phyloP scores from a whole-genome alignment of 2,113 vertebrate species.

The Aphyosemion australe region DNA sequence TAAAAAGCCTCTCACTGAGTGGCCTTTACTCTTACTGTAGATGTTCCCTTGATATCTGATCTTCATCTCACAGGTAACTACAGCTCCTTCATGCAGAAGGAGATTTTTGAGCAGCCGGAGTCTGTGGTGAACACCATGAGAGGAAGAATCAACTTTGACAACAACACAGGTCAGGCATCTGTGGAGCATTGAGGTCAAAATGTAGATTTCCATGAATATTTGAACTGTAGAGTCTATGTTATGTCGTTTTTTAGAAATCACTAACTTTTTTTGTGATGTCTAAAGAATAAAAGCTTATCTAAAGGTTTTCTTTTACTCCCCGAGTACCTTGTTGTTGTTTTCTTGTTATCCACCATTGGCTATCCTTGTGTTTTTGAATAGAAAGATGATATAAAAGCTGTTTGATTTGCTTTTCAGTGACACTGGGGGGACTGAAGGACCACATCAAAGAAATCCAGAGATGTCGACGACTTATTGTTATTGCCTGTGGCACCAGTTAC shows the following conservation, averaged over 20 bases:
- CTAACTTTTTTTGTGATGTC: too few relatives aligned
- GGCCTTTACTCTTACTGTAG: conserved; percentile 2
- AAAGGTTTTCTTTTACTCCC: too few relatives aligned
- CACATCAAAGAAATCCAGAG: conserved; percentile 99
- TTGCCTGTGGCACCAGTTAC: conserved; percentile 96
- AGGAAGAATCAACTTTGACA: conserved; percentile 96
- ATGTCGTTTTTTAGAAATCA: too few relatives aligned
- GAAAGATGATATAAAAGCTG: conserved; percentile 18
- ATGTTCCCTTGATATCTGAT: conserved; percentile 38
- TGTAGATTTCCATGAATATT: not conserved
- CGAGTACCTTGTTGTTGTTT: too few relatives aligned
- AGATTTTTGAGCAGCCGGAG: conserved; percentile 98
- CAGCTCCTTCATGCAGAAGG: conserved; percentile 99
- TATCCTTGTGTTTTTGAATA: not conserved
- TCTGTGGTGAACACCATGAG: conserved; percentile 99
- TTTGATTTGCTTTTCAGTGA: conserved; percentile 80
- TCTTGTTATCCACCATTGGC: not conserved
- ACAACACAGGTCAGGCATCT: conserved; percentile 88
- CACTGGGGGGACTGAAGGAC: conserved; percentile 93
- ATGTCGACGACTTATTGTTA: conserved; percentile 94
- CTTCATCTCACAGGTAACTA: conserved; percentile 86
- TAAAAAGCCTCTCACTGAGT: conserved; percentile 33
- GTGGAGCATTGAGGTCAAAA: not conserved
- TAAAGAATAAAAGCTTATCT: too few relatives aligned
- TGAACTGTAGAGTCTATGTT: not conserved